Evolutionary conservation across 2,888 invertebrate species (phyloP).

Genomic region (Acrobasis suavella): DNA sequence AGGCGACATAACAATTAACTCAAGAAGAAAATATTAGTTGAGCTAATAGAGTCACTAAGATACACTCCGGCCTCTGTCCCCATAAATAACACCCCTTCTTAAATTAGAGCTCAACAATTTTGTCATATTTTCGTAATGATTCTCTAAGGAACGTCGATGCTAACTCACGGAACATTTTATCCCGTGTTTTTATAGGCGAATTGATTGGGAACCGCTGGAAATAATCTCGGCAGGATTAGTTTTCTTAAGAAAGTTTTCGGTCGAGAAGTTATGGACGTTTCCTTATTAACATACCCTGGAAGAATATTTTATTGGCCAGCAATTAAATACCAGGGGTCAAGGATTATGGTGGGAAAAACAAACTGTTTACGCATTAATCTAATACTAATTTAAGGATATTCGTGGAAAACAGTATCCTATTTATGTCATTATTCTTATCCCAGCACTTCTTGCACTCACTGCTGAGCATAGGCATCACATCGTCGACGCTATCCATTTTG

Average conservation of each 20-base stretch:
- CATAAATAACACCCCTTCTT: conserved; percentile 76
- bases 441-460: too few relatives aligned
- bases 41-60: conserved; percentile 76
- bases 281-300: conserved; percentile 61
- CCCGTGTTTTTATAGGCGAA: conserved; percentile 71
- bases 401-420: neutral
- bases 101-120: conserved; percentile 64
- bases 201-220: conserved; percentile 70
- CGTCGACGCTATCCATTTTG: too few relatives aligned
- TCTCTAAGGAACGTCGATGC: conserved; percentile 49
- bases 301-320: conserved; percentile 54
- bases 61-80: conserved; percentile 70
- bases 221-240: conserved; percentile 72
- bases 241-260: conserved; percentile 60
- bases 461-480: too few relatives aligned
- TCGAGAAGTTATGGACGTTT: conserved; percentile 44
- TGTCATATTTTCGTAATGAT: conserved; percentile 76
- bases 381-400: neutral
- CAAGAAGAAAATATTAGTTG: conserved; percentile 79
- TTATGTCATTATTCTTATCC: too few relatives aligned
- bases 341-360: neutral
- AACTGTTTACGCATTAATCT: conserved; percentile 34
- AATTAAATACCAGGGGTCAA: conserved; percentile 52
- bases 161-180: conserved; percentile 57
- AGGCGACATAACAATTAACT: conserved; percentile 80